Base-by-base conservation (phyloP, 2,113 vertebrate species). In the Peromyscus californicus region DNA sequence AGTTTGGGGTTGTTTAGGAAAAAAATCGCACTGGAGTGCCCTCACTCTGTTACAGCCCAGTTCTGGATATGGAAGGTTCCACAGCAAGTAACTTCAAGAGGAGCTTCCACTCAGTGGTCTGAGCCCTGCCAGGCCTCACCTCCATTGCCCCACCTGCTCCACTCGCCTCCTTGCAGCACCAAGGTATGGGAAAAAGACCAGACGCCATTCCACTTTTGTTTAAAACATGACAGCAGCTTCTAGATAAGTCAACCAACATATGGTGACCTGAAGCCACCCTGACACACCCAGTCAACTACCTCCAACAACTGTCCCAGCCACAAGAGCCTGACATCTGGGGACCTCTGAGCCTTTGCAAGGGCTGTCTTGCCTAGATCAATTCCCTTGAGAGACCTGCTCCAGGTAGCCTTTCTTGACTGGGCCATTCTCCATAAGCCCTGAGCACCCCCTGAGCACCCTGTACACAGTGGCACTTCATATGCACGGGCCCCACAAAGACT, bases 41-140 rank as follows among this genome's bases (percentile, higher is more conserved):
- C 59, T 72, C 24, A 1, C 42, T 48, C 24, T 39, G 3, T 36
- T 22, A 45, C 5, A 2, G 42, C 6, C 39, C 29, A 0, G 13
- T 5, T 63, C 24, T n/a, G 0, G 12, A 24, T 0, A 13, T 11
- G 22, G 0, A 1, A 72, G 26, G 6, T 0, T 0, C 70, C 0
- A 42, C 31, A 19, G 7, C 0, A n/a, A 24, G 36, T 8, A 54
- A 74, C 11, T 6, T 51, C 26, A n/a, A 3, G 31, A 45, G 24
- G n/a, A 29, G 3, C 21, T 22, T 15, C 36, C 1, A 51, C 12
- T 24, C 45, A 22, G 16, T n/a, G 33, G 42, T 42, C 78, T 67
- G 48, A 31, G 3, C 45, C 33, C 75, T 17, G 42, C 24, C 51
- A 42, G 36, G 87, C 15, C 51, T 42, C 24, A 42, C 33, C 45